phyloP scores from a whole-genome alignment of 2,113 vertebrate genomes.

The Corythoichthys intestinalis region DNA sequence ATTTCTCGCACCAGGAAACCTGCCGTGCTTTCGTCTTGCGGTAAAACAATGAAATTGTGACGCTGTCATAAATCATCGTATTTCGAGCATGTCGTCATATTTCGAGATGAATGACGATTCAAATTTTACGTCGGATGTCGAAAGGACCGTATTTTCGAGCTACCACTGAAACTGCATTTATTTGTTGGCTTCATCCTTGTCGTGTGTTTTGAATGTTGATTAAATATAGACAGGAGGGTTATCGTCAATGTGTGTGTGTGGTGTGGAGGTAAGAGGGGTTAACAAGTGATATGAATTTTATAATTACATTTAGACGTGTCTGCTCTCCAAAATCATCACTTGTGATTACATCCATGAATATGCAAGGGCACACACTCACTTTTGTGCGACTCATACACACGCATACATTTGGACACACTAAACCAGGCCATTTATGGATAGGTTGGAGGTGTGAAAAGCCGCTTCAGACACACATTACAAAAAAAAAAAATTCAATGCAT shows the following conservation, averaged over 20 bases:
- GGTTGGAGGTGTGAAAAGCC: conserved; percentile 49
- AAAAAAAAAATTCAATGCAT: conserved; percentile 62
- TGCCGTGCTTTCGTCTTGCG: no score
- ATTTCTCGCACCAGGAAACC: no score
- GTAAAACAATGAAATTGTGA: no score
- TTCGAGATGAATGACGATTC: no score
- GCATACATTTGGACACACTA: conserved; percentile 13
- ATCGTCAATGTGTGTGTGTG: conserved; percentile 5
- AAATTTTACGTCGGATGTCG: no score
- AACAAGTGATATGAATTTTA: conserved; percentile 23
- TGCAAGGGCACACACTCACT: conserved; percentile 13
- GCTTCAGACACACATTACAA: conserved; percentile 47
- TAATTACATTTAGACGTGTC: conserved; percentile 51
- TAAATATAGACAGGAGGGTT: neutral
- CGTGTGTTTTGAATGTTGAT: neutral
- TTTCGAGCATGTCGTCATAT: no score
- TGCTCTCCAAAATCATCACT: conserved; percentile 41
- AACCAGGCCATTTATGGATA: conserved; percentile 27
- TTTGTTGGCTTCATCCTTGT: neutral
- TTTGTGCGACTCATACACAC: conserved; percentile 18
- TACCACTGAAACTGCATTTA: neutral
- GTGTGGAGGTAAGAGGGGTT: neutral
- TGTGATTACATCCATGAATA: conserved; percentile 41
- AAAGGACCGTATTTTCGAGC: no score
- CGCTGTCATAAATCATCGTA: no score